These are phyloP conservation scores for Nyctereutes procyonoides DNA, from an alignment of 2,113 vertebrate species.

Conservation along the genomic window DNA sequence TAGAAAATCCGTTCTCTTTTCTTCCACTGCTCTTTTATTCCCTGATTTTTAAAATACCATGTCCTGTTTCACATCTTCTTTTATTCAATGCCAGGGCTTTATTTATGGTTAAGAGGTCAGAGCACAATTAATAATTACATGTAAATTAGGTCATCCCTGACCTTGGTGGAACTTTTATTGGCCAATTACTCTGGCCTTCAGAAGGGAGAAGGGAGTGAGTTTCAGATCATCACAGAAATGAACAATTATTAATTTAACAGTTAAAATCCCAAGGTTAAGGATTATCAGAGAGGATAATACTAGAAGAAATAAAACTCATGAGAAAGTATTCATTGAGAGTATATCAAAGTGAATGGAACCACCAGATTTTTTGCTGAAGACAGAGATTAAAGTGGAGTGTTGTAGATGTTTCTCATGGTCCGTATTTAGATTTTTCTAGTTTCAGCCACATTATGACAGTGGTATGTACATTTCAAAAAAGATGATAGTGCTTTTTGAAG, in stretches of 20 bases:
- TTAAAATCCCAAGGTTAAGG: neutral
- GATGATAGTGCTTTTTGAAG: neutral
- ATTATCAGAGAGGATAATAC: neutral
- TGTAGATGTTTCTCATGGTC: neutral
- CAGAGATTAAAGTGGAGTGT: neutral
- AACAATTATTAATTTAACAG: conserved; percentile 11
- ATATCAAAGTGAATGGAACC: neutral
- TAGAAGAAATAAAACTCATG: neutral
- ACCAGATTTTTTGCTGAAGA: neutral
- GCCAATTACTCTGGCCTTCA: neutral
- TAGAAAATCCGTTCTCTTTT: conserved; percentile 41
- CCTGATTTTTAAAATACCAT: conserved; percentile 20
- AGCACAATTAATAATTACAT: conserved; percentile 46
- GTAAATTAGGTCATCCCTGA: conserved; percentile 40
- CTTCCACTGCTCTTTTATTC: neutral
- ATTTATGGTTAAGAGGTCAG: neutral
- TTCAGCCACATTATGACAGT: neutral
- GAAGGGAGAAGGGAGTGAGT: conserved; percentile 32
- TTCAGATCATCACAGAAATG: conserved; percentile 15
- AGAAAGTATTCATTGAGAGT: neutral
- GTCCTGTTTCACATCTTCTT: neutral
- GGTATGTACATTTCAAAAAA: neutral
- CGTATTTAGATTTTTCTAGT: neutral
- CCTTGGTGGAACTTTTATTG: neutral
- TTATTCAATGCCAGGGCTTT: conserved; percentile 38